phyloP scores from a whole-genome alignment of 1,140 invertebrate genomes.

The Halictus rubicundus region DNA sequence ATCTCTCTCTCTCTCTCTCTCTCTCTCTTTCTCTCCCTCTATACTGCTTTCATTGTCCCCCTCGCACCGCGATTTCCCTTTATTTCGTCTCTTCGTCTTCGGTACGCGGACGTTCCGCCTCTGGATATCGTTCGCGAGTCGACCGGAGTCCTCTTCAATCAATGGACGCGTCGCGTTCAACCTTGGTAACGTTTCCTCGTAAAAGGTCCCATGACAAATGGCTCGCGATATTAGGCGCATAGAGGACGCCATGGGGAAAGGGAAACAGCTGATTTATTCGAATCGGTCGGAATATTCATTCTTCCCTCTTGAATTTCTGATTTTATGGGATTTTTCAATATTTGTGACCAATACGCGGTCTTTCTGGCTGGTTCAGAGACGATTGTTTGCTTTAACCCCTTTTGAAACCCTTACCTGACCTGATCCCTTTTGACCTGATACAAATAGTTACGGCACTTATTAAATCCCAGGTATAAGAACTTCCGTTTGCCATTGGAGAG shows the following conservation, averaged over 20 bases:
- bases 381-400: too few species aligned
- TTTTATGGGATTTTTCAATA: too few species aligned
- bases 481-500: too few species aligned
- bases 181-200: neutral
- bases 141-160: conserved; percentile 11
- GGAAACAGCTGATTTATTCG: neutral
- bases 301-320: neutral
- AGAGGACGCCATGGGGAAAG: neutral
- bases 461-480: too few species aligned
- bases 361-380: too few species aligned
- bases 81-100: neutral
- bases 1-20: conserved; percentile 50
- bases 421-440: too few species aligned
- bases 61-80: neutral
- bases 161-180: conserved; percentile 13
- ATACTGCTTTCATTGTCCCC: neutral
- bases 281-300: neutral
- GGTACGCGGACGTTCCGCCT: neutral
- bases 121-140: neutral
- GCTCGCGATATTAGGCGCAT: neutral
- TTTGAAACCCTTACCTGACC: too few species aligned
- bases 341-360: too few species aligned
- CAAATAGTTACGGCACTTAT: too few species aligned
- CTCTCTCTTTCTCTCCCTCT: too few species aligned
- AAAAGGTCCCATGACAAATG: neutral